phyloP scores from a whole-genome alignment of 2,113 vertebrate genomes.

The Bostrychus sinensis region DNA sequence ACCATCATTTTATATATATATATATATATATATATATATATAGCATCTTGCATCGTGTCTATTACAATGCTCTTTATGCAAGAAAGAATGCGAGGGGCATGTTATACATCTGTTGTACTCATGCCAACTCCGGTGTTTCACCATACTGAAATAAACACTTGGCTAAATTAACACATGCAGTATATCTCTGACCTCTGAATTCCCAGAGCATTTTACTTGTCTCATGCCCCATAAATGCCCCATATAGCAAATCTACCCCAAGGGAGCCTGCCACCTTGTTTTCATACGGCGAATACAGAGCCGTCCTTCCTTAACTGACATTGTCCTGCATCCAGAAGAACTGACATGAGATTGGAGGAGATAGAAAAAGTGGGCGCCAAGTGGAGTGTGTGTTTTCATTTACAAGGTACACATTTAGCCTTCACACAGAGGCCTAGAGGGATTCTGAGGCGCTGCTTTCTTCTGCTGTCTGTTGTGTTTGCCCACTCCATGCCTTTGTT shows the following conservation, averaged over 20 bases:
- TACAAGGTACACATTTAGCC: constrained; percentile 43
- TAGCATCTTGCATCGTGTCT: background rate
- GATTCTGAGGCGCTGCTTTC: constrained; percentile 36
- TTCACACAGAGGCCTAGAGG: constrained; percentile 41
- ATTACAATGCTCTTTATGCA: background rate
- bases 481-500: constrained; percentile 19
- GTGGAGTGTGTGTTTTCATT: constrained; percentile 29
- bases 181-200: background rate
- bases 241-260: constrained; percentile 53
- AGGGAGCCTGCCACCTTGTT: constrained; percentile 61
- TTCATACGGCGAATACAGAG: constrained; percentile 53
- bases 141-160: background rate
- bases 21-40: too few relatives aligned
- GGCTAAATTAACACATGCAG: background rate
- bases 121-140: background rate
- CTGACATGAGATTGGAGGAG: constrained; percentile 8
- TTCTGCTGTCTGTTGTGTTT: constrained; percentile 23
- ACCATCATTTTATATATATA: too few relatives aligned
- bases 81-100: background rate
- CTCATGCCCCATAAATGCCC: constrained; percentile 50
- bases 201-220: constrained; percentile 28
- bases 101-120: background rate
- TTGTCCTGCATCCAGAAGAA: constrained; percentile 24
- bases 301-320: constrained; percentile 46
- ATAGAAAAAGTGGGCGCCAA: constrained; percentile 1